A percentile compares a stretch with the other conserved stretches of the same genome.
Evolutionary conservation across 2,888 invertebrate genomes (phyloP).

Genomic region (Hofmannophila pseudospretella): DNA sequence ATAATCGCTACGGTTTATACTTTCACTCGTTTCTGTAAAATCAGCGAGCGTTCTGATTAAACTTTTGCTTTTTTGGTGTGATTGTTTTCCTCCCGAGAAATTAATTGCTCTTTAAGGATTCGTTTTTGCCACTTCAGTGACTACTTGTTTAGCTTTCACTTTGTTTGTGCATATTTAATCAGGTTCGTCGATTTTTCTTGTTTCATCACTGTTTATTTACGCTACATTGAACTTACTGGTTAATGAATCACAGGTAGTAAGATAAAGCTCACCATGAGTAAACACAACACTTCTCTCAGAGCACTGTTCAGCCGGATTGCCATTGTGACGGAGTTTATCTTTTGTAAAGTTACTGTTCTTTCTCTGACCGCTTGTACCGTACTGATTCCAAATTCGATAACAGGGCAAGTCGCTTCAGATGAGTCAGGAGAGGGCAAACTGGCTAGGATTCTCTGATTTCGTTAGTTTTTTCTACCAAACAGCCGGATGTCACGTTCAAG

Average conservation of each 20-base stretch:
- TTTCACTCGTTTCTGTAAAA: conserved; percentile 57
- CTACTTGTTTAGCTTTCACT: conserved; percentile 38
- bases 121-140: no score
- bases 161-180: conserved; percentile 16
- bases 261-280: conserved; percentile 32
- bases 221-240: background rate
- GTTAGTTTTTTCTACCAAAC: conserved; percentile 35
- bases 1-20: conserved; percentile 32
- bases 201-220: conserved; percentile 2
- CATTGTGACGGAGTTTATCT: conserved; percentile 32
- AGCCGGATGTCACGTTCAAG: conserved; percentile 68
- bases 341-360: conserved; percentile 36
- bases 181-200: background rate
- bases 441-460: conserved; percentile 36
- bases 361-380: conserved; percentile 42
- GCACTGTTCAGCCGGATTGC: conserved; percentile 27
- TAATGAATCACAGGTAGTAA: conserved; percentile 6
- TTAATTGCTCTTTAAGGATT: conserved; percentile 25
- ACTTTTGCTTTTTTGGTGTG: conserved; percentile 39
- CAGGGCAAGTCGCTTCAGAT: conserved; percentile 34
- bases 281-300: conserved; percentile 30
- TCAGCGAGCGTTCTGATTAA: conserved; percentile 45
- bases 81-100: conserved; percentile 33
- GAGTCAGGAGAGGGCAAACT: conserved; percentile 43
- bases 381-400: conserved; percentile 47